Base-by-base conservation (phyloP, 1,140 invertebrate genomes). In the Caenorhabditis tropicalis region DNA sequence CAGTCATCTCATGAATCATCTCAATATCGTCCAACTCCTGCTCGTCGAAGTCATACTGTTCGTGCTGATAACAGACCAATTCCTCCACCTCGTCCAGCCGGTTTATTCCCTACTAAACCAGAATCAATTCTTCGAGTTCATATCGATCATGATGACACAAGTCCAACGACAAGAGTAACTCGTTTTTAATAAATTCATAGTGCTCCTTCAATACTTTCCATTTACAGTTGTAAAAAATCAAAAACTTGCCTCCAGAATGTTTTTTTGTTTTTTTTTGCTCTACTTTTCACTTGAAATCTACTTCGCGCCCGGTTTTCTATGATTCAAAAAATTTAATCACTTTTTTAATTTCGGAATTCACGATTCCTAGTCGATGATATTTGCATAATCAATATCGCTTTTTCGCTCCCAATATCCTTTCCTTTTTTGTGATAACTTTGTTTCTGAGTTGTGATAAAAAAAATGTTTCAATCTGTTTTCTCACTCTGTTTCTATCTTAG, bases 381-480 rank as follows among this genome's bases (percentile, higher is more conserved):
- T 27, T 65, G 58, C 56, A 58, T 58, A 58, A 58, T 58, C 12
- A 27, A 58, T 16, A 16, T 65, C n/a, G 31, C 29, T 65, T 65
- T 65, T 56, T 56, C 24, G 53, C 53, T 24, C n/a, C 49, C 19
- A 19, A 6, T 6, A 51, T 27, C 29, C 53, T 56, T 56, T 56
- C 53, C 33, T 36, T 36, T 65, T 65, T 65, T 65, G 58, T 65
- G 58, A 65, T 65, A 65, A 39, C 19, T 24, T 24, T 36, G 29
- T 65, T 65, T 4, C n/a, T 19, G 58, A 33, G 58, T 65, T 65
- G 58, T 65, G 58, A 65, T 65, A 65, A 36, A 65, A 39, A 43
- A 43, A 43, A 6, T 6, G 12, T 43, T 43, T 43, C 12, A n/a
- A n/a, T n/a, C n/a, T n/a, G n/a, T n/a, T n/a, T n/a, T n/a, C n/a